Conservation (phyloP, 2,113 vertebrate genomes). For the Amblyornis subalaris region DNA sequence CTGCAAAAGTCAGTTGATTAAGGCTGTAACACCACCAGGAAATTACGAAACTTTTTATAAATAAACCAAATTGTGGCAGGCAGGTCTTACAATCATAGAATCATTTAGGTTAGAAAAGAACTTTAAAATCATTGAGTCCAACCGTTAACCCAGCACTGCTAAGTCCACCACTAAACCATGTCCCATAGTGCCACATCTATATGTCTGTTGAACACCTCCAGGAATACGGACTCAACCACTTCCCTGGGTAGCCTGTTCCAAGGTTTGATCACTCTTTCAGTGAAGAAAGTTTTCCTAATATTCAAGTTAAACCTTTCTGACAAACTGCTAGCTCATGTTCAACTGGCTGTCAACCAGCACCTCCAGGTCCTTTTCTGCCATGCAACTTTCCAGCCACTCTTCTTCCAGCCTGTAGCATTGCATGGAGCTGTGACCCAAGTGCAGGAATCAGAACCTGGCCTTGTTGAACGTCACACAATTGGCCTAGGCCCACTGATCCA, state of each 20-base stretch:
- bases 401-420: background rate
- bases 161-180: background rate
- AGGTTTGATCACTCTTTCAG: background rate
- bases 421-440: background rate
- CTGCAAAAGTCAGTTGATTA: background rate
- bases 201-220: background rate
- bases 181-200: background rate
- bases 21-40: background rate
- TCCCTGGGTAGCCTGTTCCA: background rate
- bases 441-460: background rate
- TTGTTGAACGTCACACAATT: accelerated
- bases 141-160: background rate
- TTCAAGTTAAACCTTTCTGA: background rate
- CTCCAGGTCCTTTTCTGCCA: background rate
- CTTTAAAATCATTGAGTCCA: background rate
- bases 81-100: background rate
- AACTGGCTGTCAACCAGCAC: accelerated
- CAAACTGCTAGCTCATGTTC: background rate
- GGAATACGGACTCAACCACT: background rate
- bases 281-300: background rate
- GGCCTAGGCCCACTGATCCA: background rate
- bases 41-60: background rate
- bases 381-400: background rate
- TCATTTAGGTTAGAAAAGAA: background rate
- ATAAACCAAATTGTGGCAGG: background rate